Base-by-base conservation (phyloP, 2,888 invertebrate genomes). In the Tubulanus polymorphus region DNA sequence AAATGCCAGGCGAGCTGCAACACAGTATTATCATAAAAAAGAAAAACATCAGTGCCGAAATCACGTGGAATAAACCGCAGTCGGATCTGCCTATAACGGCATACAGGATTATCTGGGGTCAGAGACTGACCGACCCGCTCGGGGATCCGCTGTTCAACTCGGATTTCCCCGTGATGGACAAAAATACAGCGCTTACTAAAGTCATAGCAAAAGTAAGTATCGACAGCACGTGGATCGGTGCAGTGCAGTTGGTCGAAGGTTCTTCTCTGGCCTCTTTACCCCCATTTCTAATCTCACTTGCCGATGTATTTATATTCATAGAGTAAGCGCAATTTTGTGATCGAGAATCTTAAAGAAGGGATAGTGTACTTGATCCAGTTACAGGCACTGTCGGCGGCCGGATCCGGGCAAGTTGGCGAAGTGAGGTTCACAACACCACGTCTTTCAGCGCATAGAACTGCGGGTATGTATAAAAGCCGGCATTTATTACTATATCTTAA, bases 51-150 rank as follows among this genome's bases (percentile, higher is more conserved):
- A 64, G 59, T 3, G 63, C 62, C 1, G 45, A 51, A 28, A 32
- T 66, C 30, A 55, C 53, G 32, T 66, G 66, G 66, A 47, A 56
- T n/a, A 30, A 29, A 32, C 63, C 66, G 3, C 54, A 32, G 18
- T 59, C 62, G 0, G 62, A 63, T 26, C 51, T 48, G 3, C 52
- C 62, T 23, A 56, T 65, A 26, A 57, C 53, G 8, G 62, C 51
- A 15, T 64, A 63, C 52, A 32, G 57, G 37, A 56, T 66, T 32
- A 48, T 50, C 8, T 66, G 64, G 64, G 65, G 64, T 20, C 23
- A 18, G 20, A 18, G 41, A 23, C 23, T 41, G 15, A 23, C 18
- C 3, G 41, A 41, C 6, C 41, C 41, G 15, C 23, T 23, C 6
- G 41, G 41, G 41, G 18, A 20, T 23, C 41, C 41, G 6, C 23